Percentiles rank a stretch among this genome's conserved stretches.
phyloP scores from a whole-genome alignment of 2,797 vertebrate genomes.

The Diplodus sargus region DNA sequence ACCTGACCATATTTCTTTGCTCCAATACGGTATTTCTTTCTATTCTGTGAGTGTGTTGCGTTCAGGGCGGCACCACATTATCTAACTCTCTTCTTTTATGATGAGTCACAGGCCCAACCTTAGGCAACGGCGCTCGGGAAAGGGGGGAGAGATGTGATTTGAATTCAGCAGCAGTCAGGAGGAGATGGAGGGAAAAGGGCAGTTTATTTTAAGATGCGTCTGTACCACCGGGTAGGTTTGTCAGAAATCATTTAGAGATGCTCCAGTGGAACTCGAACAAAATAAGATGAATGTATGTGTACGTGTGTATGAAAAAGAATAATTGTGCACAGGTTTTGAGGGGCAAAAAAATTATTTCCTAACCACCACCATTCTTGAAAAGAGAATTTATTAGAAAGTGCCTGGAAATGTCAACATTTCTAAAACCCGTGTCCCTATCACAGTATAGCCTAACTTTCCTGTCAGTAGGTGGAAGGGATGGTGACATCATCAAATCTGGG shows the following conservation, averaged over 20 bases:
- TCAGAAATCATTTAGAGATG: constrained; percentile 75
- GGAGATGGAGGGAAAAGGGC: constrained; percentile 66
- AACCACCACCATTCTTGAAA: constrained; percentile 9
- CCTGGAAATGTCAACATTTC: background rate
- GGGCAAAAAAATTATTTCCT: background rate
- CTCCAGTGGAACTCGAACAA: constrained; percentile 63
- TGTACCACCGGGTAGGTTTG: constrained; percentile 68
- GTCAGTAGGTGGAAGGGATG: too few relatives aligned
- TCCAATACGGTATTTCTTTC: constrained; percentile 33
- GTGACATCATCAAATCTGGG: too few relatives aligned
- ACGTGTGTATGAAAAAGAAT: background rate
- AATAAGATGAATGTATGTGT: constrained; percentile 4
- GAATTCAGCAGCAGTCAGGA: constrained; percentile 69
- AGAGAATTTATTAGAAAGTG: constrained; percentile 14
- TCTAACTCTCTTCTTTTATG: constrained; percentile 60
- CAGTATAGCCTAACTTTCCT: too few relatives aligned
- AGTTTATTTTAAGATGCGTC: constrained; percentile 75
- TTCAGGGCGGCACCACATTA: constrained; percentile 51
- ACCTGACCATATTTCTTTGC: constrained; percentile 53
- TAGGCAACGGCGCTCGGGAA: constrained; percentile 49
- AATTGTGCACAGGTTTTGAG: background rate
- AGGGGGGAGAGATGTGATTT: constrained; percentile 55
- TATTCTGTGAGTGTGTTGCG: constrained; percentile 2
- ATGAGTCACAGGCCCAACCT: constrained; percentile 74
- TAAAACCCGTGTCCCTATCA: too few relatives aligned